phyloP scores from a whole-genome alignment of 2,888 invertebrate genomes.

The Digitonthophagus gazella region DNA sequence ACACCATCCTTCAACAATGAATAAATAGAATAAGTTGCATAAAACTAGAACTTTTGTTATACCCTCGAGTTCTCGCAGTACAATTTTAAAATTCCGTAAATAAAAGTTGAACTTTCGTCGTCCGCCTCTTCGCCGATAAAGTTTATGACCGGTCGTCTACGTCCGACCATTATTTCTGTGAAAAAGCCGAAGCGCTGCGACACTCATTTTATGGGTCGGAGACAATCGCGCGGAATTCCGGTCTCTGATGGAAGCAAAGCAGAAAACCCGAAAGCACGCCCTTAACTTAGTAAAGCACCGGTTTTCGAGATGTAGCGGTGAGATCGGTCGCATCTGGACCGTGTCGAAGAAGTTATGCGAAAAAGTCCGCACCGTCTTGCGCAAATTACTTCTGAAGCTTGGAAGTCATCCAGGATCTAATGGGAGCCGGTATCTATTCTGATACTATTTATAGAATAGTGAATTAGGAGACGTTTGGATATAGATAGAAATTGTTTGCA shows the following conservation, averaged over 20 bases:
- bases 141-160: background rate
- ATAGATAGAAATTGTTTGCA: background rate
- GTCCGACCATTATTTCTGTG: background rate
- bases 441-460: background rate
- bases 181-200: background rate
- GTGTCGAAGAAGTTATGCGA: background rate
- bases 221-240: background rate
- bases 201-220: background rate
- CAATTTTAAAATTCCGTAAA: background rate
- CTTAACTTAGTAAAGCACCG: too few relatives aligned
- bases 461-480: background rate
- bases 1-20: too few relatives aligned
- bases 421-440: background rate
- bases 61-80: background rate
- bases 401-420: conserved; percentile 9
- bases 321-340: conserved; percentile 2
- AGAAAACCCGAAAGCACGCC: too few relatives aligned
- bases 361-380: conserved; percentile 7
- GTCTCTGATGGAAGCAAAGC: background rate
- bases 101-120: background rate
- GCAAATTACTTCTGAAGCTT: conserved; percentile 8
- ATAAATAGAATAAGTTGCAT: too few relatives aligned
- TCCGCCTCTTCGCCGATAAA: background rate
- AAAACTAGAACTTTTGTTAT: background rate
- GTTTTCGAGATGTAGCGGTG: background rate